Conservation (phyloP, 2,113 vertebrate genomes). For the Nipponia nippon region DNA sequence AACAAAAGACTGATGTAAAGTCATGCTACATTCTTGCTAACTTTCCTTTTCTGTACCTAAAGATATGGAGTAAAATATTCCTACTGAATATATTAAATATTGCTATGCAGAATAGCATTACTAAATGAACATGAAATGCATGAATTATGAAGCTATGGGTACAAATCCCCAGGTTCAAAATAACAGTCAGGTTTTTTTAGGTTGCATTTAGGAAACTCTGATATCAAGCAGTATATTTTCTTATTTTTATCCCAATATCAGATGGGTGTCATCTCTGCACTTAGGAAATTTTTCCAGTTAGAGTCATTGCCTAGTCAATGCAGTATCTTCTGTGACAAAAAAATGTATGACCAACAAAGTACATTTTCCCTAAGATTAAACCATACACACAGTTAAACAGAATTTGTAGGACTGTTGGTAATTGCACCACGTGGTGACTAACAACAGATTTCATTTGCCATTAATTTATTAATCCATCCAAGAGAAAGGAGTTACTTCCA, state of each 20-base stretch:
- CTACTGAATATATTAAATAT: background rate
- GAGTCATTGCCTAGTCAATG: background rate
- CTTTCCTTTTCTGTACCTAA: background rate
- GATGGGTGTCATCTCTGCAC: background rate
- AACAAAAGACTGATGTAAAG: background rate
- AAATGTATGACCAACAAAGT: background rate
- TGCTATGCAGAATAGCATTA: background rate
- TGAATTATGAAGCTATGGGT: background rate
- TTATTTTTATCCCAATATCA: background rate
- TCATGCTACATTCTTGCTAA: background rate
- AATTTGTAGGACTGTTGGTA: background rate
- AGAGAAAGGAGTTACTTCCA: background rate
- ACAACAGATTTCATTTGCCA: background rate
- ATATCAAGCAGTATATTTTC: background rate
- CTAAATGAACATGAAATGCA: background rate
- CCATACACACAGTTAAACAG: background rate
- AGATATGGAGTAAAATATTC: background rate
- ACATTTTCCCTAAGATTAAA: background rate
- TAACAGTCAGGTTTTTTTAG: background rate
- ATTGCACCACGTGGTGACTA: background rate
- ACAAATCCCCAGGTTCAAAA: background rate
- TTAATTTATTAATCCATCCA: background rate
- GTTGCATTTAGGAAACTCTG: background rate
- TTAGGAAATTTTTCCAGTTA: background rate
- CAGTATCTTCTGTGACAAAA: background rate